These are phyloP conservation scores for Budorcas taxicolor DNA, from an alignment of 2,113 vertebrate species.

Conservation along the genomic window DNA sequence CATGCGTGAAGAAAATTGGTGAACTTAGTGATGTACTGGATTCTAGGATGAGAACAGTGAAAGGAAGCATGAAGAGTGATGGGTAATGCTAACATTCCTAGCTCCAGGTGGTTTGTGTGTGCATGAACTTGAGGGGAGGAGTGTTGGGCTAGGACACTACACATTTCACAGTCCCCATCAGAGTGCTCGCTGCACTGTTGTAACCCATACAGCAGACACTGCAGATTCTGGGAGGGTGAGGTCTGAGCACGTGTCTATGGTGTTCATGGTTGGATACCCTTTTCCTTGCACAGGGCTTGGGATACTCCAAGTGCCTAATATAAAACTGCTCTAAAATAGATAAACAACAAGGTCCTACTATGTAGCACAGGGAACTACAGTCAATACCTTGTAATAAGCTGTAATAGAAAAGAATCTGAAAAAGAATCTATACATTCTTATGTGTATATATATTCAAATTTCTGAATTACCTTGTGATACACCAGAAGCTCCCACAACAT, in stretches of 20 bases:
- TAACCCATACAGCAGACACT: too few relatives aligned
- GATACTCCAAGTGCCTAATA: not conserved
- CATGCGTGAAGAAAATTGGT: not conserved
- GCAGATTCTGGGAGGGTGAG: not conserved
- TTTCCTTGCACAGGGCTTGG: not conserved
- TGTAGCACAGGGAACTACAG: not conserved
- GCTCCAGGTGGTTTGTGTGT: not conserved
- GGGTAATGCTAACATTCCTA: not conserved
- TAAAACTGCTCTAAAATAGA: not conserved
- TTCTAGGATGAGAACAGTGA: not conserved
- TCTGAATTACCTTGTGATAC: not conserved
- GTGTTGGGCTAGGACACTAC: too few relatives aligned
- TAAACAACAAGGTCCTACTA: not conserved
- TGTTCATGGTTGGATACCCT: not conserved
- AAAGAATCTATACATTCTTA: not conserved
- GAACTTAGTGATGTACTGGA: not conserved
- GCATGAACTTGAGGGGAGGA: not conserved
- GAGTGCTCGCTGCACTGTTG: not conserved
- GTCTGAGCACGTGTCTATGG: not conserved
- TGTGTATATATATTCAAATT: not conserved
- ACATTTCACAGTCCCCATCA: fast-evolving
- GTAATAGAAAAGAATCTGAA: not conserved
- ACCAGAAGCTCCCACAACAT: not conserved
- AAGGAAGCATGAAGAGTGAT: not conserved
- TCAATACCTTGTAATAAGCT: not conserved